Evolutionary conservation across 2,888 invertebrate genomes (phyloP).

Genomic region (Chymomyza procnemis): DNA sequence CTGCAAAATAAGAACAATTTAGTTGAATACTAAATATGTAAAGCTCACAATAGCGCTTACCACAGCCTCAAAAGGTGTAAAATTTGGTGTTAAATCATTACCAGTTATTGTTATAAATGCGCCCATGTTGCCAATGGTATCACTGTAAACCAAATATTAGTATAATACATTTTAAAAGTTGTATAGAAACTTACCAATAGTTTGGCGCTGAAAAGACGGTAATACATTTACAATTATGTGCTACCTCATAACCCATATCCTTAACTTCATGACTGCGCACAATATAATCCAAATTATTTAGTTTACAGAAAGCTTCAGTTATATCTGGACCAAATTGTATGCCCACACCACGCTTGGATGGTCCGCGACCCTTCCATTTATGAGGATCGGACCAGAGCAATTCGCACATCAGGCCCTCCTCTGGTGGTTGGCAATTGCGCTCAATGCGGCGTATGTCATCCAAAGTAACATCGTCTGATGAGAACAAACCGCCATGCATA

Average conservation of each 20-base stretch:
- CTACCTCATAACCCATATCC: constrained; percentile 95
- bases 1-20: constrained; percentile 79
- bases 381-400: constrained; percentile 99
- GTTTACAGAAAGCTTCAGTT: constrained; percentile 89
- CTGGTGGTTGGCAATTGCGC: constrained; percentile 97
- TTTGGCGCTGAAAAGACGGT: constrained; percentile 99
- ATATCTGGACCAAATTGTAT: constrained; percentile 99
- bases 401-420: constrained; percentile 98
- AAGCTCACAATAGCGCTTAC: constrained; percentile 81
- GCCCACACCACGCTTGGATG: constrained; percentile 98
- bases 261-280: constrained; percentile 99
- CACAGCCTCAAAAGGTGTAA: constrained; percentile 95
- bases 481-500: constrained; percentile 99
- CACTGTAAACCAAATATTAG: constrained; percentile 82
- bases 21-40: not conserved
- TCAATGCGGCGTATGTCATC: constrained; percentile 93
- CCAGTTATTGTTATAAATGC: constrained; percentile 98
- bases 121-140: constrained; percentile 99
- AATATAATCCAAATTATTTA: constrained; percentile 94
- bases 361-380: constrained; percentile 90
- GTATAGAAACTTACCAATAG: constrained; percentile 87
- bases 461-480: constrained; percentile 94
- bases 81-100: constrained; percentile 92
- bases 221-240: constrained; percentile 96
- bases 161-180: not conserved